Conservation (phyloP, 2,888 invertebrate species). For the Thysanoteuthis rhombus region DNA sequence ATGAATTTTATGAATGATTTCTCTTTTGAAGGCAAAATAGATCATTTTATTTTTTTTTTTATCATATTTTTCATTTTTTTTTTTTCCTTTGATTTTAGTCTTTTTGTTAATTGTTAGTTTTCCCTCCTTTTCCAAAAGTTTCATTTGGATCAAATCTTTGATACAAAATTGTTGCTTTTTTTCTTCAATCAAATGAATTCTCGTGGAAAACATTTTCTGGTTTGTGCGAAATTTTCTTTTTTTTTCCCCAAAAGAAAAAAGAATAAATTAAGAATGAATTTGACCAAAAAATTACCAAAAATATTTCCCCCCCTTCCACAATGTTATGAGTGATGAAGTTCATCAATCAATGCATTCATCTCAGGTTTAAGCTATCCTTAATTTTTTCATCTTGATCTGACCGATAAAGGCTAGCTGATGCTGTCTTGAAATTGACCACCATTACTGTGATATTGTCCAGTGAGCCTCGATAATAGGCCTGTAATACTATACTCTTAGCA, state of each 20-base stretch:
- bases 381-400: constrained; percentile 21
- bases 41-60: background rate
- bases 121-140: too few species aligned
- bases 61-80: background rate
- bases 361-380: background rate
- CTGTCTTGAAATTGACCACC: constrained; percentile 78
- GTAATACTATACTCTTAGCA: constrained; percentile 88
- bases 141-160: too few species aligned
- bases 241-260: background rate
- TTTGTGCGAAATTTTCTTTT: background rate
- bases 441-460: constrained; percentile 95
- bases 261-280: background rate
- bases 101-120: background rate
- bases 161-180: background rate
- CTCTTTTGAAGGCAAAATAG: background rate
- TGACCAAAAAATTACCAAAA: background rate
- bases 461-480: constrained; percentile 91
- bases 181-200: background rate
- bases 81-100: background rate
- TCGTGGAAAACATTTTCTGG: background rate
- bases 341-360: background rate
- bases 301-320: background rate
- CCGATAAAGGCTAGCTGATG: constrained; percentile 12
- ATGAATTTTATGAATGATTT: background rate
- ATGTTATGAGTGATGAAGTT: background rate